Conservation (phyloP, 2,888 invertebrate genomes). For the Cephus pygmeus region DNA sequence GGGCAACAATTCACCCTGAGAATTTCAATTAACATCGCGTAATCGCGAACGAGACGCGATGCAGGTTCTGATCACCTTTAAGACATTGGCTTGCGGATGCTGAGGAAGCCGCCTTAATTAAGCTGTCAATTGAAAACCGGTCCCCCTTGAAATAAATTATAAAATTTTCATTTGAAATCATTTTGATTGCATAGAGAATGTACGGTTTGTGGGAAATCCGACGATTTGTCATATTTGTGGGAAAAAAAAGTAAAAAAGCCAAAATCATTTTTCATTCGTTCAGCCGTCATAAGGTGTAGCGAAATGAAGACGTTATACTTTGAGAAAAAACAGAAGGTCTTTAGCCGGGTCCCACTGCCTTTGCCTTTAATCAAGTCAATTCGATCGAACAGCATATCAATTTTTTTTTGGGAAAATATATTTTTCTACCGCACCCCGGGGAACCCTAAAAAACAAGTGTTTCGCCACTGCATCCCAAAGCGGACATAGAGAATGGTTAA, state of each 20-base stretch:
- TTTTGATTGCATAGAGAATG: background rate
- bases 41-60: background rate
- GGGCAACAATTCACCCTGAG: background rate
- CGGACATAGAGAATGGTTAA: background rate
- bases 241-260: background rate
- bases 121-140: background rate
- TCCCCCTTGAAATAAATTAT: background rate
- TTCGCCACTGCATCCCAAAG: background rate
- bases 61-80: background rate
- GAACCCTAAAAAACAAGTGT: background rate
- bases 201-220: background rate
- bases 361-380: background rate
- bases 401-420: background rate
- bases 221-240: background rate
- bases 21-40: background rate
- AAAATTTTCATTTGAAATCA: background rate
- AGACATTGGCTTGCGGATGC: background rate
- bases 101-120: background rate
- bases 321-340: background rate
- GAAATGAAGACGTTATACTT: background rate
- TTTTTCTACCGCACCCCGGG: background rate
- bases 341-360: fast-evolving
- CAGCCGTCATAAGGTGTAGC: background rate
- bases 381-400: background rate
- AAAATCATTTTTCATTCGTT: background rate